Conservation (phyloP, 2,113 vertebrate species). For the Coryphaenoides rupestris region DNA sequence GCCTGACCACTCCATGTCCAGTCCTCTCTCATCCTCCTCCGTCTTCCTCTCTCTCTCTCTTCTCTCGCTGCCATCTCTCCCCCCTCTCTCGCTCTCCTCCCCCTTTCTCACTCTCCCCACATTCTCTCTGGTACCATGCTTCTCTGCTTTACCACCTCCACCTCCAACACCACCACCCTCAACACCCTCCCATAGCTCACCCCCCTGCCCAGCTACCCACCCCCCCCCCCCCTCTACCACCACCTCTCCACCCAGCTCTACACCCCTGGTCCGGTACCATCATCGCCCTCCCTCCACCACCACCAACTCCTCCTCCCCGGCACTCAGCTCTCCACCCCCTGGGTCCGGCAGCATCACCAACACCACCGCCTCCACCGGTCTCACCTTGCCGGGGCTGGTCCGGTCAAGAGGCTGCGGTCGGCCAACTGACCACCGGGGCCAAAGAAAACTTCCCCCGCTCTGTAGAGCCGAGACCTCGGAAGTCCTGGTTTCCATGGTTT, state of each 20-base stretch:
- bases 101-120: constrained; percentile 56
- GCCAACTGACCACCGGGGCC: constrained; percentile 71
- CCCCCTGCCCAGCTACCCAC: no score
- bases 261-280: constrained; percentile 39
- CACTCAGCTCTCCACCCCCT: constrained; percentile 1
- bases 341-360: constrained; percentile 27
- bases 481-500: constrained; percentile 67
- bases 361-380: constrained; percentile 31
- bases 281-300: background rate
- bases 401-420: constrained; percentile 68
- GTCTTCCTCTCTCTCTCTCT: background rate
- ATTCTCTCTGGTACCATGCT: constrained; percentile 2
- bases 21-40: constrained; percentile 32
- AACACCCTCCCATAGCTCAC: no score
- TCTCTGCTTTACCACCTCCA: no score
- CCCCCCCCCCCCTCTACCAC: no score
- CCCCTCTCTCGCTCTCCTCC: constrained; percentile 40
- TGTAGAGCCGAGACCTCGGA: constrained; percentile 67
- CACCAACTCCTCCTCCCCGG: no score
- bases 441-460: constrained; percentile 76
- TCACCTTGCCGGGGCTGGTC: constrained; percentile 61
- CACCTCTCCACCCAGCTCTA: no score
- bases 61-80: background rate
- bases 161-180: no score
- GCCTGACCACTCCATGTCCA: constrained; percentile 37